Conservation (phyloP, 1,140 invertebrate genomes). For the Acromyrmex charruanus region DNA sequence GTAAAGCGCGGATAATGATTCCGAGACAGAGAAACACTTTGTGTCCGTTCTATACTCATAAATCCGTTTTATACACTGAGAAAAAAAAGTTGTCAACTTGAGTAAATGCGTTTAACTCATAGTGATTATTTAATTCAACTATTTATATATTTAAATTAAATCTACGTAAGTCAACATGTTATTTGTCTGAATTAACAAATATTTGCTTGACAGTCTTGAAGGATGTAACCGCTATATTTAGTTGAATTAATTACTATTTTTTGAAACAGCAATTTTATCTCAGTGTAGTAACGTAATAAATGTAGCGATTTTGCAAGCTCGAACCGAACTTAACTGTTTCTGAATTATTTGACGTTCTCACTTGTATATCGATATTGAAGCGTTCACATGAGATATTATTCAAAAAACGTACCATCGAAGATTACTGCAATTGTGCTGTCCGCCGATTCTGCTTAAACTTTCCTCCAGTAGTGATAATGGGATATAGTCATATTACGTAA, state of each 20-base stretch:
- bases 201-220: too few species aligned
- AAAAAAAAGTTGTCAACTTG: too few species aligned
- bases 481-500: constrained; percentile 65
- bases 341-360: not conserved
- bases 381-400: constrained; percentile 26
- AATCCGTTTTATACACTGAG: too few species aligned
- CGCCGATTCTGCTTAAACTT: constrained; percentile 62
- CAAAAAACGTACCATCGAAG: constrained; percentile 41
- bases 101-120: too few species aligned
- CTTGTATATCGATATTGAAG: not conserved
- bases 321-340: not conserved
- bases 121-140: too few species aligned
- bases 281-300: not conserved
- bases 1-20: not conserved
- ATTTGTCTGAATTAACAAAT: too few species aligned
- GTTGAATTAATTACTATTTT: too few species aligned
- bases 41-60: too few species aligned
- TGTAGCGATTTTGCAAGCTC: not conserved
- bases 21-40: not conserved
- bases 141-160: too few species aligned
- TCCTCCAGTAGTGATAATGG: constrained; percentile 50
- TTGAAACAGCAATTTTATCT: not conserved
- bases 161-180: too few species aligned
- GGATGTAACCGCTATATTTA: too few species aligned
- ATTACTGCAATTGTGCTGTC: constrained; percentile 47